A percentile compares a stretch with the other conserved stretches of the same genome.
Evolutionary conservation across 2,113 vertebrate species (phyloP).

Genomic region (Melanerpes aurifrons): DNA sequence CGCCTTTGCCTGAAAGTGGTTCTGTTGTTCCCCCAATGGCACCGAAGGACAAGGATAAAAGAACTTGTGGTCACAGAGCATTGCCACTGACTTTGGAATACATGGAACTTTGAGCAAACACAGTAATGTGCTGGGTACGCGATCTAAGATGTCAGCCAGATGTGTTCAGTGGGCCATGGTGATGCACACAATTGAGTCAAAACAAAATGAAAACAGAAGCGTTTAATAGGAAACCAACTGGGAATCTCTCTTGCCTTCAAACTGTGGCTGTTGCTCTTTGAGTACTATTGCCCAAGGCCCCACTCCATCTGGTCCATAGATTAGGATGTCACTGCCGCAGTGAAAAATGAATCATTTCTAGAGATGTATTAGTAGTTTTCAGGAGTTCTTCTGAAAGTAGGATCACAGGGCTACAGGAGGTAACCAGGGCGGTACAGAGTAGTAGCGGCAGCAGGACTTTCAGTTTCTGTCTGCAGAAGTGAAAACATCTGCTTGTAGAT

Average conservation of each 20-base stretch:
- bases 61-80: not conserved
- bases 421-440: not conserved
- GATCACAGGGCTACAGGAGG: not conserved
- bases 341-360: constrained; percentile 58
- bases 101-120: constrained; percentile 22
- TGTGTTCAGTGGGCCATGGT: constrained; percentile 52
- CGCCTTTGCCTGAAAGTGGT: not conserved
- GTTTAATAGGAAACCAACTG: constrained; percentile 60
- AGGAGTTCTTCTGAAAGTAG: not conserved
- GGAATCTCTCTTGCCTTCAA: constrained; percentile 40
- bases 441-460: constrained; percentile 14
- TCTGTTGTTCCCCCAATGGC: not conserved
- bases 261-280: constrained; percentile 55
- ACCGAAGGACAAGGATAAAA: constrained; percentile 7
- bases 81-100: constrained; percentile 23
- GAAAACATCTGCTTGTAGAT: not conserved
- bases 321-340: constrained; percentile 51
- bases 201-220: constrained; percentile 56
- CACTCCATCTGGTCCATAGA: constrained; percentile 63
- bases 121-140: not conserved
- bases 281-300: constrained; percentile 65
- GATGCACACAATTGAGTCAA: constrained; percentile 62
- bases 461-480: not conserved
- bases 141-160: constrained; percentile 51
- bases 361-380: constrained; percentile 29